Evolutionary conservation across 2,888 invertebrate genomes (phyloP).

Genomic region (Rhopalosiphum nymphaeae): DNA sequence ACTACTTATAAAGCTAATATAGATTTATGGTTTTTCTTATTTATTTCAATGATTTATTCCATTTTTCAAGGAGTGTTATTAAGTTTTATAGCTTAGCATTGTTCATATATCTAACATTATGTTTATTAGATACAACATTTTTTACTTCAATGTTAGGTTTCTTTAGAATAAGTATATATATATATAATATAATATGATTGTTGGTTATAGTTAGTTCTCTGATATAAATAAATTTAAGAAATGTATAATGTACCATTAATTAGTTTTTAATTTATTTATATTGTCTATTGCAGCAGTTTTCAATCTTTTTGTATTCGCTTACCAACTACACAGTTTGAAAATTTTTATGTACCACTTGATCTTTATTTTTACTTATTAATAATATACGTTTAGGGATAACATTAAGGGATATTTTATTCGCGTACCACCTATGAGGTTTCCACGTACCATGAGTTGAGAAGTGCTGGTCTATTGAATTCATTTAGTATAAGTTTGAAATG

Average conservation of each 20-base stretch:
- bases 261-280: background rate
- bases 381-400: too few species aligned
- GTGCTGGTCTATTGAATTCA: too few species aligned
- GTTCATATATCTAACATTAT: background rate
- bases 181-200: background rate
- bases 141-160: background rate
- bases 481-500: too few species aligned
- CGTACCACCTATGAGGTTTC: too few species aligned
- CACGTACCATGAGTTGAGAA: too few species aligned
- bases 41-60: background rate
- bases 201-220: background rate
- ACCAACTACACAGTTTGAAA: too few species aligned
- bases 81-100: background rate
- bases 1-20: background rate
- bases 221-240: background rate
- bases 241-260: background rate
- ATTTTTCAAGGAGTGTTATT: background rate
- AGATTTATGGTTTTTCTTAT: background rate
- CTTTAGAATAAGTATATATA: background rate
- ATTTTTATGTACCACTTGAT: too few species aligned
- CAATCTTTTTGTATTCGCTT: too few species aligned
- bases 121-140: background rate
- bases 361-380: too few species aligned
- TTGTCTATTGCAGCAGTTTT: too few species aligned
- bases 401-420: too few species aligned